Percentiles rank a stretch among this genome's conserved stretches.
These are phyloP conservation scores for Galleria mellonella DNA, from an alignment of 1,140 invertebrate species.

Conservation along the genomic window DNA sequence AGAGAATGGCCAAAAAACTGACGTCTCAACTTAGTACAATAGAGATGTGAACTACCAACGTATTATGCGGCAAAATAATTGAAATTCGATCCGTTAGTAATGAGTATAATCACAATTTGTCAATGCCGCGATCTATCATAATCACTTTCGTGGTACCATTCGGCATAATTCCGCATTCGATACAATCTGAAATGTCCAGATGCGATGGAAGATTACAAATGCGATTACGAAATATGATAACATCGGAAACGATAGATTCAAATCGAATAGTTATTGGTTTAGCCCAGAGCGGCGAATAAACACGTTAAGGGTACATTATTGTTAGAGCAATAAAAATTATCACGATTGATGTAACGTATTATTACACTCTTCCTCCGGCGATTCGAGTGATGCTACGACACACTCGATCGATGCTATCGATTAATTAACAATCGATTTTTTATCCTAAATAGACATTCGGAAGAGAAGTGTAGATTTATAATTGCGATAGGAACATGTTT, in stretches of 20 bases:
- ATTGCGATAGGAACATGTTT: not conserved
- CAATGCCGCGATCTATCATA: not conserved
- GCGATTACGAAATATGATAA: not conserved
- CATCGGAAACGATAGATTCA: conserved; percentile 1
- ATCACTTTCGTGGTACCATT: conserved; percentile 4
- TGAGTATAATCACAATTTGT: not conserved
- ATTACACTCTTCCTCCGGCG: not conserved
- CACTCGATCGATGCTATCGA: too few relatives aligned
- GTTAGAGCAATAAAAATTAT: conserved; percentile 1
- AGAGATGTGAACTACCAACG: too few relatives aligned
- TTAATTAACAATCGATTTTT: too few relatives aligned
- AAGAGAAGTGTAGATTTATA: too few relatives aligned
- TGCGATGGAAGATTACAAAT: not conserved
- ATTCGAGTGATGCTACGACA: not conserved
- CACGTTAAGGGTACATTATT: conserved; percentile 1
- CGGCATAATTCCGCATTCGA: conserved; percentile 4
- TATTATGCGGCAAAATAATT: too few relatives aligned
- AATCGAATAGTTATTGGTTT: conserved; percentile 1
- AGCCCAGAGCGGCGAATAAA: not conserved
- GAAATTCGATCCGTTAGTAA: too few relatives aligned
- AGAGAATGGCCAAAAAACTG: too few relatives aligned
- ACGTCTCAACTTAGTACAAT: too few relatives aligned
- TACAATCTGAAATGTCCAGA: conserved; percentile 3
- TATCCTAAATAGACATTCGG: too few relatives aligned
- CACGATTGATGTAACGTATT: not conserved